Conservation (phyloP, 2,797 vertebrate genomes). For the Ptychadena robeensis region DNA sequence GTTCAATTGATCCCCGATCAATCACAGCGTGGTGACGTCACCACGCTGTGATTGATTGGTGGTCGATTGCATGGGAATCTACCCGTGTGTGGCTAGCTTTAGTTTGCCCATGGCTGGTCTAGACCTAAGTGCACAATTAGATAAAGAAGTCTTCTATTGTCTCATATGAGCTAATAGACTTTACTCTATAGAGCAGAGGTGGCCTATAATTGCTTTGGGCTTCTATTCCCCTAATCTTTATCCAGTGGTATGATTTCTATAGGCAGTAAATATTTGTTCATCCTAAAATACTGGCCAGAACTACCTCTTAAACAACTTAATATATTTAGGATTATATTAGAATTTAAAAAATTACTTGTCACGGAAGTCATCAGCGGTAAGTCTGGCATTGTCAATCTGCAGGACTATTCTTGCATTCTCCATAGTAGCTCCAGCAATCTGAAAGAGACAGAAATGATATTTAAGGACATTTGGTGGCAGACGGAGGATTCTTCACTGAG, state of each 20-base stretch:
- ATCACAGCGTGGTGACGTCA: too few species aligned
- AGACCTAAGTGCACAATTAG: too few species aligned
- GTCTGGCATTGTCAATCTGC: slow-evolving; percentile 48
- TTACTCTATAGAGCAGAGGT: too few species aligned
- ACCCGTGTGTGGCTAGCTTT: too few species aligned
- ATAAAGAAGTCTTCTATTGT: too few species aligned
- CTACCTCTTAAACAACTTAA: neutral
- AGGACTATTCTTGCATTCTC: slow-evolving; percentile 60
- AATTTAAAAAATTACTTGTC: slow-evolving; percentile 33
- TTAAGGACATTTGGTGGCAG: neutral
- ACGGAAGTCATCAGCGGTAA: slow-evolving; percentile 44
- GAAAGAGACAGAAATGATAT: neutral
- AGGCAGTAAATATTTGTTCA: neutral
- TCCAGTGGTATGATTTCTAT: neutral
- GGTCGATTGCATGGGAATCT: too few species aligned
- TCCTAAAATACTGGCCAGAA: neutral
- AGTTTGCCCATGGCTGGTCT: too few species aligned
- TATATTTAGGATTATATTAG: neutral
- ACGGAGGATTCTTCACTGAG: too few species aligned
- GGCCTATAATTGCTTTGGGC: neutral
- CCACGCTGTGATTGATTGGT: too few species aligned
- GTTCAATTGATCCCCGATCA: too few species aligned
- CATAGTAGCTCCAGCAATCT: slow-evolving; percentile 47
- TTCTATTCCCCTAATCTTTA: neutral
- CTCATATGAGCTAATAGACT: too few species aligned